phyloP scores from a whole-genome alignment of 2,888 invertebrate genomes.

The Calameuta pallipes region DNA sequence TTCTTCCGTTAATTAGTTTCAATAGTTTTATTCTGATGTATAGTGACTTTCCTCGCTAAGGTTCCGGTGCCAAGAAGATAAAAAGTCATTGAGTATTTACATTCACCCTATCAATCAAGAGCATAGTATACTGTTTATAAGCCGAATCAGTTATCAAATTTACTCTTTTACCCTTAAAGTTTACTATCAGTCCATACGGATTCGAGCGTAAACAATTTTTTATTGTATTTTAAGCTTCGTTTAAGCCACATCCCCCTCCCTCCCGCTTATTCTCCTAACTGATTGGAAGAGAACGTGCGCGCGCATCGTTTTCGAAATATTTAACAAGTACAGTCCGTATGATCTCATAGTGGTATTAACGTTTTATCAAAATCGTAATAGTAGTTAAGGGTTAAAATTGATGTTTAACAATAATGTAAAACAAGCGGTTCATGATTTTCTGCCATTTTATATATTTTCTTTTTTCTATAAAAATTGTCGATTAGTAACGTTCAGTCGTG shows the following conservation, averaged over 20 bases:
- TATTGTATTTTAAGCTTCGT: too few species aligned
- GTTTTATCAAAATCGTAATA: too few species aligned
- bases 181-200: too few species aligned
- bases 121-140: constrained; percentile 27
- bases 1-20: background rate
- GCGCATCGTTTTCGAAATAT: too few species aligned
- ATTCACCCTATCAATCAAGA: constrained; percentile 29
- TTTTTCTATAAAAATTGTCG: background rate
- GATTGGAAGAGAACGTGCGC: too few species aligned
- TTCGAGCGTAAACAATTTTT: too few species aligned
- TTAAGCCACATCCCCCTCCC: too few species aligned
- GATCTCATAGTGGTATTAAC: too few species aligned
- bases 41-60: background rate
- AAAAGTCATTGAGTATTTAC: background rate
- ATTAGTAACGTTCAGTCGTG: background rate
- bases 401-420: constrained; percentile 28
- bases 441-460: background rate
- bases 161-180: background rate
- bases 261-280: too few species aligned
- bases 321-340: too few species aligned
- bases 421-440: constrained; percentile 7
- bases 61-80: background rate
- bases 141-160: constrained; percentile 30
- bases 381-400: background rate
- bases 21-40: background rate